phyloP scores from a whole-genome alignment of 2,888 invertebrate species.

The Aphidoletes aphidimyza region DNA sequence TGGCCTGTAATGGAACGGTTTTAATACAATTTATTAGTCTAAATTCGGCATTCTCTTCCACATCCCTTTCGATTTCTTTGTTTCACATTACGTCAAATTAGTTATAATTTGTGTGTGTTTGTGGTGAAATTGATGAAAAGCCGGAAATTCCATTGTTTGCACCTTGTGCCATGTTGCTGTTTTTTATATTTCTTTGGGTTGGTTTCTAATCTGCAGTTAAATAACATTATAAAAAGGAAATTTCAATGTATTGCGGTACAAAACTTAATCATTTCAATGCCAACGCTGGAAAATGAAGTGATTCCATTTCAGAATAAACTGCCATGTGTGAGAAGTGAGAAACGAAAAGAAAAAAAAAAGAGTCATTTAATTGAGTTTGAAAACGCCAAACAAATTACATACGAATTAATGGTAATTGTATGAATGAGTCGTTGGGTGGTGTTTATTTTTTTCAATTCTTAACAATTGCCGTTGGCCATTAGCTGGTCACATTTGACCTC shows the following conservation, averaged over 20 bases:
- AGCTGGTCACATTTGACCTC: not conserved
- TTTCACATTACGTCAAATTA: not conserved
- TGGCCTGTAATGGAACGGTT: too few relatives aligned
- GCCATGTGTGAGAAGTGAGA: not conserved
- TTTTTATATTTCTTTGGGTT: not conserved
- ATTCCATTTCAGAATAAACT: not conserved
- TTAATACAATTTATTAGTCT: slow-evolving; percentile 6
- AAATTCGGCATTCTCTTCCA: not conserved
- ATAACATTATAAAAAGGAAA: not conserved
- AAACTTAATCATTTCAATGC: slow-evolving; percentile 5
- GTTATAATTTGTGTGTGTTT: not conserved
- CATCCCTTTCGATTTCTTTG: not conserved
- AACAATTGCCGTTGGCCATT: not conserved
- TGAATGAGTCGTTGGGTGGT: too few relatives aligned
- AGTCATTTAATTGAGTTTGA: not conserved
- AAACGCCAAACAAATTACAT: not conserved
- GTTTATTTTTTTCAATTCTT: not conserved
- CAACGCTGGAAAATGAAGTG: not conserved
- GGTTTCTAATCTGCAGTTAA: not conserved
- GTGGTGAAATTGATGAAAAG: not conserved
- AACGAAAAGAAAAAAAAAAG: not conserved
- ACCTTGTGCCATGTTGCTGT: not conserved
- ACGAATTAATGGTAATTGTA: not conserved
- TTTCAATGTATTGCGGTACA: not conserved
- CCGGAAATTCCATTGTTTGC: slow-evolving; percentile 1